A percentile compares a stretch with the other conserved stretches of the same genome.
These are phyloP conservation scores for Mermis nigrescens DNA, from an alignment of 2,888 invertebrate species.

Conservation along the genomic window DNA sequence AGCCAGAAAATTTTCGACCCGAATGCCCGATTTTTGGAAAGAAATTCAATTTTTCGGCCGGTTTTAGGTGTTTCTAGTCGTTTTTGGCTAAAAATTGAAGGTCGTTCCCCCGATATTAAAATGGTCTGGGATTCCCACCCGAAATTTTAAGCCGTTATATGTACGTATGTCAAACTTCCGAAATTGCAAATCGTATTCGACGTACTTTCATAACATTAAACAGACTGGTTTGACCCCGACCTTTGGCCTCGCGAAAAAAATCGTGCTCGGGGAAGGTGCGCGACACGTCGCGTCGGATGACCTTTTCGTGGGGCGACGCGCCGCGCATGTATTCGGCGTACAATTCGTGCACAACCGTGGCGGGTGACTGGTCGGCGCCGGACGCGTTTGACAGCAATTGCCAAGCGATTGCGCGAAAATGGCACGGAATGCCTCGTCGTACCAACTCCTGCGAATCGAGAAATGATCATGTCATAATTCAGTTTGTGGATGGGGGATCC, in stretches of 20 bases:
- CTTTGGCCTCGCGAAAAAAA: slow-evolving; percentile 95
- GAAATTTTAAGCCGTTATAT: no score
- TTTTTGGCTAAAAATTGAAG: no score
- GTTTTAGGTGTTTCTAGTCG: no score
- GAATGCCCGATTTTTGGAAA: no score
- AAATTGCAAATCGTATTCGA: no score
- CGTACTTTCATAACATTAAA: slow-evolving; percentile 94
- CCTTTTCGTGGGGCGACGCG: slow-evolving; percentile 87
- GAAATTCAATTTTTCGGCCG: no score
- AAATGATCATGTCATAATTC: no score
- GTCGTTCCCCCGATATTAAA: no score
- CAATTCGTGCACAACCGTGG: slow-evolving; percentile 70
- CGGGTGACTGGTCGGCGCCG: slow-evolving; percentile 31
- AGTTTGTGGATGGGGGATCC: no score
- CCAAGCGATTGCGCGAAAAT: slow-evolving; percentile 93
- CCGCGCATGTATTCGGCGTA: slow-evolving; percentile 91
- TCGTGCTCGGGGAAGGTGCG: slow-evolving; percentile 97
- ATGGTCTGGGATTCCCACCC: no score
- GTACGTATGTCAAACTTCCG: no score
- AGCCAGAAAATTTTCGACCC: no score
- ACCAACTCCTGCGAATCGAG: slow-evolving; percentile 63
- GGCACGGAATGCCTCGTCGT: slow-evolving; percentile 79
- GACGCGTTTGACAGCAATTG: slow-evolving; percentile 59
- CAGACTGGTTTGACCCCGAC: slow-evolving; percentile 84
- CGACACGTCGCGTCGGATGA: slow-evolving; percentile 86